Percentiles rank a stretch among this genome's conserved stretches.
Evolutionary conservation across 2,888 invertebrate species (phyloP).

Genomic region (Morpho deidamia): DNA sequence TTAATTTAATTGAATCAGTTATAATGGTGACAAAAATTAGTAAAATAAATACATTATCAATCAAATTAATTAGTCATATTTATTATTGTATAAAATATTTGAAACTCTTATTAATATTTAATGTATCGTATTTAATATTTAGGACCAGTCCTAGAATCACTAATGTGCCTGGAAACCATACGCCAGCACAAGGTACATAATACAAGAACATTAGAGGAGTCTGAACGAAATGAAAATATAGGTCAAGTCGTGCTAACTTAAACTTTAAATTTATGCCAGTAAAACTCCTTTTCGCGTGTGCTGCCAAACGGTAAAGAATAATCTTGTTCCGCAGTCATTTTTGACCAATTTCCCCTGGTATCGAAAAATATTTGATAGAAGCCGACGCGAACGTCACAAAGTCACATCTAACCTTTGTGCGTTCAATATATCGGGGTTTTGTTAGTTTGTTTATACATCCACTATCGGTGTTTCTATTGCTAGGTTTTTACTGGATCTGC

Average conservation of each 20-base stretch:
- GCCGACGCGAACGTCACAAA: slow-evolving; percentile 37
- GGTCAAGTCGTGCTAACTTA: slow-evolving; percentile 33
- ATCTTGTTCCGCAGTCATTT: slow-evolving; percentile 61
- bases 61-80: no score
- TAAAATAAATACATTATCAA: no score
- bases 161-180: no score
- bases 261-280: slow-evolving; percentile 31
- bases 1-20: no score
- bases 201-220: slow-evolving; percentile 40
- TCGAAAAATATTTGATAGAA: slow-evolving; percentile 62
- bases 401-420: slow-evolving; percentile 34
- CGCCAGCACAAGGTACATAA: slow-evolving; percentile 32
- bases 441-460: slow-evolving; percentile 17
- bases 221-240: slow-evolving; percentile 36
- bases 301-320: slow-evolving; percentile 38
- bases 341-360: slow-evolving; percentile 63
- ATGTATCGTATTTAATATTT: no score
- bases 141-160: no score
- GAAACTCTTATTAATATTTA: no score
- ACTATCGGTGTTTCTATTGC: slow-evolving; percentile 11
- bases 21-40: no score
- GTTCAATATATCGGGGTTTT: slow-evolving; percentile 14
- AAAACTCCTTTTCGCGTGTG: slow-evolving; percentile 32
- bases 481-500: not conserved
- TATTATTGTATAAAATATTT: no score